These are phyloP conservation scores for Megalopta genalis DNA, from an alignment of 1,140 invertebrate species.

Conservation along the genomic window DNA sequence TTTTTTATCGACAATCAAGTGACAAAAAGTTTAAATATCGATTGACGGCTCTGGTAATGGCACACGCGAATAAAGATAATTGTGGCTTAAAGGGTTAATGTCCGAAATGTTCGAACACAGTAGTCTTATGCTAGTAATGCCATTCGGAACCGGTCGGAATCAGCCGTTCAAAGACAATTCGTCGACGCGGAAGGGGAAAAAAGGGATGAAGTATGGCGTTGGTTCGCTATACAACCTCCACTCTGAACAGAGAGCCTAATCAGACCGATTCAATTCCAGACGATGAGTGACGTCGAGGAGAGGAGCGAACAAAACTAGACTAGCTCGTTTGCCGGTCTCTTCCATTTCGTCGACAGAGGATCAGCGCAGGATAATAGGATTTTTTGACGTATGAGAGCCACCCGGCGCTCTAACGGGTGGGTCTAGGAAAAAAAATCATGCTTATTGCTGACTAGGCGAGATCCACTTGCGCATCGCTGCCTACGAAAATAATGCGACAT, in stretches of 20 bases:
- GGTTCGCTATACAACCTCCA: conserved; percentile 47
- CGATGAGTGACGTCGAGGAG: conserved; percentile 63
- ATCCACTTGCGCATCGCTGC: conserved; percentile 69
- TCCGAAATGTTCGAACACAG: neutral
- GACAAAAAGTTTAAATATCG: too few relatives aligned
- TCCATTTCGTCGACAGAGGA: conserved; percentile 61
- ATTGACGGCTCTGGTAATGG: too few relatives aligned
- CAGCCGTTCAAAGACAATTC: conserved; percentile 21
- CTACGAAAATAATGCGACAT: conserved; percentile 75
- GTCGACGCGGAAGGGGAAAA: neutral
- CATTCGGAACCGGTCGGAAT: conserved; percentile 10
- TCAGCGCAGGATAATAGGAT: conserved; percentile 61
- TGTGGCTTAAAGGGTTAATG: too few relatives aligned
- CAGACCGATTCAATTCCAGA: conserved; percentile 59
- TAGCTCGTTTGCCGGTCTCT: conserved; percentile 56
- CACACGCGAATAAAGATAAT: too few relatives aligned
- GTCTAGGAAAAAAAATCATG: conserved; percentile 42
- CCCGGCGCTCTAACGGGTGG: conserved; percentile 36
- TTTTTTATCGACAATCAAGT: too few relatives aligned
- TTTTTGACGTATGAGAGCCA: conserved; percentile 62
- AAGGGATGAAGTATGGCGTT: conserved; percentile 13
- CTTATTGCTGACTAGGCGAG: conserved; percentile 71
- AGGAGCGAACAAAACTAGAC: conserved; percentile 64
- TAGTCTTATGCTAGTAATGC: neutral
- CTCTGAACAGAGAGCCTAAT: conserved; percentile 54